Evolutionary conservation across 2,797 vertebrate genomes (phyloP).

Genomic region (Emys orbicularis): DNA sequence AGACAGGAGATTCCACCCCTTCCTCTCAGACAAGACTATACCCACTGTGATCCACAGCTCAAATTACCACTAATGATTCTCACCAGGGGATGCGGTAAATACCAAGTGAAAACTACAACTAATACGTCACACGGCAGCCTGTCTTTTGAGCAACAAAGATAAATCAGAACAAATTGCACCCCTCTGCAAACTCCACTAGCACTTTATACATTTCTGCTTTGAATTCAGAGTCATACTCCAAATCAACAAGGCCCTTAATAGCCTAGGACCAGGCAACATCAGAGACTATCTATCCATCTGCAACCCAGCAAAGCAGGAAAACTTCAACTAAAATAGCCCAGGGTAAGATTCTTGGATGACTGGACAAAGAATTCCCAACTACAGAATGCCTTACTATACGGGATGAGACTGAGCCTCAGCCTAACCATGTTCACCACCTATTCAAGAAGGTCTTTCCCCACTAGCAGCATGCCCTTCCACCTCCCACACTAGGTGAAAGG

Average conservation of each 20-base stretch:
- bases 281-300: neutral
- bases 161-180: constrained; percentile 4
- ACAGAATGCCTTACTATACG: neutral
- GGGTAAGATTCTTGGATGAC: neutral
- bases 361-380: neutral
- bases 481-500: neutral
- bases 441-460: constrained; percentile 3
- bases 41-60: constrained; percentile 4
- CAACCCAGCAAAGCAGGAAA: neutral
- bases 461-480: neutral
- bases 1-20: constrained; percentile 61
- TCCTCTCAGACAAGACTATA: neutral
- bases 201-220: neutral
- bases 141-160: constrained; percentile 41
- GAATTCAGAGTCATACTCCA: constrained; percentile 22
- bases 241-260: neutral
- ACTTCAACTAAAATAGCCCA: neutral
- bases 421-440: neutral
- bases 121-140: constrained; percentile 36
- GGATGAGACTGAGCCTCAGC: neutral
- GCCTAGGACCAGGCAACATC: neutral
- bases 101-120: neutral
- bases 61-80: constrained; percentile 8
- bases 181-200: neutral
- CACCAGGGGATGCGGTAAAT: neutral